A percentile compares a stretch with the other conserved stretches of the same genome.
Conservation (phyloP, 2,888 invertebrate species). For the Scaptomyza cyrtandrae region DNA sequence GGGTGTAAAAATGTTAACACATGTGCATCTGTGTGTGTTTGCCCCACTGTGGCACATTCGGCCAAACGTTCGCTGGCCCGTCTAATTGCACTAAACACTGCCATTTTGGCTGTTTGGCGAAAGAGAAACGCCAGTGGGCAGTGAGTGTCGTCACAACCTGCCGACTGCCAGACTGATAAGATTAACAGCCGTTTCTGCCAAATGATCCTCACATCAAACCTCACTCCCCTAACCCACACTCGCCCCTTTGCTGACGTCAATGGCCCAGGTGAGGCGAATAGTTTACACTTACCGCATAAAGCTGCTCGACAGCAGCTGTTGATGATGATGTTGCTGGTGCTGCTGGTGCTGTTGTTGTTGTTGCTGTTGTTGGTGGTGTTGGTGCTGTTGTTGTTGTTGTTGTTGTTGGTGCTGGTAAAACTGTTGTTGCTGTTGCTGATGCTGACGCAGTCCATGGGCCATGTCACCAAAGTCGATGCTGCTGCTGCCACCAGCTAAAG, state of each 20-base stretch:
- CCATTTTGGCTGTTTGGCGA: conserved; percentile 47
- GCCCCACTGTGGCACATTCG: conserved; percentile 40
- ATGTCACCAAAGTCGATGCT: conserved; percentile 77
- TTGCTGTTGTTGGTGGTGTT: conserved; percentile 46
- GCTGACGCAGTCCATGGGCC: conserved; percentile 69
- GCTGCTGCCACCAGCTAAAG: conserved; percentile 60
- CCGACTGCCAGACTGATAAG: conserved; percentile 53
- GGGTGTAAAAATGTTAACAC: too few species aligned
- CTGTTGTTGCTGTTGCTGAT: conserved; percentile 51
- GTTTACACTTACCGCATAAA: conserved; percentile 78
- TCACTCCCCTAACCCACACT: neutral
- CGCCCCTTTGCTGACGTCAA: conserved; percentile 58
- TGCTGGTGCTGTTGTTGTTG: conserved; percentile 55
- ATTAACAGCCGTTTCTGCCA: conserved; percentile 47
- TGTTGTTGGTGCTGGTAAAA: conserved; percentile 57
- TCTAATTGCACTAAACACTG: conserved; percentile 65
- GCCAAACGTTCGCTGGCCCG: conserved; percentile 35
- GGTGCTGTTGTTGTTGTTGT: conserved; percentile 47
- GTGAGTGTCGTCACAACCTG: conserved; percentile 44
- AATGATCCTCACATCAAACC: neutral
- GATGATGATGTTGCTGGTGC: conserved; percentile 49
- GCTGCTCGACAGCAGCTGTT: conserved; percentile 69
- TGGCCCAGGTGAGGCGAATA: conserved; percentile 37
- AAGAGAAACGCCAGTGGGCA: conserved; percentile 61
- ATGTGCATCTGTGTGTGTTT: neutral